phyloP scores from a whole-genome alignment of 2,888 invertebrate species.

The Acanthopleura granulata region DNA sequence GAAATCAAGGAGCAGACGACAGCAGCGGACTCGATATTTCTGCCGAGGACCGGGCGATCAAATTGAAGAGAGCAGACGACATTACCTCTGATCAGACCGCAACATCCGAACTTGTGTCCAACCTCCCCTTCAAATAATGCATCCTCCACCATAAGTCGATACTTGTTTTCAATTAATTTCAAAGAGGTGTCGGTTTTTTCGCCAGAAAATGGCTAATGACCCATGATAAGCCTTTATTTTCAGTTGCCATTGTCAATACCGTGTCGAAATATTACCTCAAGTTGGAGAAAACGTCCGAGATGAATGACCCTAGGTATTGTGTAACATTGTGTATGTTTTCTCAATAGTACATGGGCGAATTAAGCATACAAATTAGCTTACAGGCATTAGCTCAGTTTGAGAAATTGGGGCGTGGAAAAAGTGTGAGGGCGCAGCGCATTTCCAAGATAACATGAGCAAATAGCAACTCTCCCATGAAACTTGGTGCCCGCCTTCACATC shows the following conservation, averaged over 20 bases:
- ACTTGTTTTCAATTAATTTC: slow-evolving; percentile 10
- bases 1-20: slow-evolving; percentile 10
- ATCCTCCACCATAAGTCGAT: background rate
- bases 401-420: background rate
- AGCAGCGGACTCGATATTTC: background rate
- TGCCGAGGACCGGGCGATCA: background rate
- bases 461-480: too few relatives aligned
- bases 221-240: background rate
- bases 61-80: background rate
- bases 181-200: slow-evolving; percentile 1
- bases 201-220: background rate
- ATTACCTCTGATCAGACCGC: slow-evolving; percentile 2
- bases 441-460: too few relatives aligned
- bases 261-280: background rate
- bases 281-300: background rate
- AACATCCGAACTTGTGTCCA: background rate
- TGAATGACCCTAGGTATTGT: background rate
- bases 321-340: background rate
- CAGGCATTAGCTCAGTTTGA: background rate
- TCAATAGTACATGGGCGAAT: background rate
- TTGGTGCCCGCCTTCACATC: too few relatives aligned
- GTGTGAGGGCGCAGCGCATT: background rate
- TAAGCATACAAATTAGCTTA: background rate
- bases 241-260: background rate
- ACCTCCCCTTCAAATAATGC: slow-evolving; percentile 1